phyloP scores from a whole-genome alignment of 2,113 vertebrate genomes.

The Bombycilla garrulus region DNA sequence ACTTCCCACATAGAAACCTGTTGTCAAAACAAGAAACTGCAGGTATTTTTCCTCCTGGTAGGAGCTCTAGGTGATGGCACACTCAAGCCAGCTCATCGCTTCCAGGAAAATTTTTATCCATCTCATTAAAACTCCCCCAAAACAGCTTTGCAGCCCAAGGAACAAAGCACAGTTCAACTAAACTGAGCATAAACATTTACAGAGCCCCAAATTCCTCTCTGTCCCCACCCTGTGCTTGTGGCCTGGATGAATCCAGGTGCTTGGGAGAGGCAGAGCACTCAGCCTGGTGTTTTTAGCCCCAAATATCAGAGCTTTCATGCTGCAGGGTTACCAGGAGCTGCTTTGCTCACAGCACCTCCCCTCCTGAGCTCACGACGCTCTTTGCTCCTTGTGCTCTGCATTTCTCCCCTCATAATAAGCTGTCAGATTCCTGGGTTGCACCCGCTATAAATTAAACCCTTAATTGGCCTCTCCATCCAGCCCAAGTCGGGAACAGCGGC shows the following conservation, averaged over 20 bases:
- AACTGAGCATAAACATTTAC: not conserved
- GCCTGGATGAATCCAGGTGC: not conserved
- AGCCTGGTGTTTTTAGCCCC: not conserved
- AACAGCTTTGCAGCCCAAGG: not conserved
- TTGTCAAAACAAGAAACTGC: not conserved
- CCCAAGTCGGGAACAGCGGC: not conserved
- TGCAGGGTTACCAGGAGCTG: not conserved
- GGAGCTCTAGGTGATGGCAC: not conserved
- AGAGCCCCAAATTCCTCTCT: not conserved
- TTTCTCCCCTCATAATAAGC: not conserved
- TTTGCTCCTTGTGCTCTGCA: not conserved
- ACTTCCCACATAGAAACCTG: not conserved
- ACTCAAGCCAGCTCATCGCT: not conserved
- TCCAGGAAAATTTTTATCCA: not conserved
- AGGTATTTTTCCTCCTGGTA: not conserved
- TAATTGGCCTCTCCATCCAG: constrained; percentile 31
- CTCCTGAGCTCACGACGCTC: not conserved
- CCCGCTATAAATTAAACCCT: constrained; percentile 39
- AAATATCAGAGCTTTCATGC: fast-evolving
- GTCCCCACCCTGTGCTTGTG: fast-evolving
- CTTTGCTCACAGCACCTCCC: no score
- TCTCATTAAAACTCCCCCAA: not conserved
- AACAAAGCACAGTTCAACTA: not conserved
- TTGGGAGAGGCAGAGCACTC: not conserved
- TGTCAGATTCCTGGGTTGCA: not conserved